Base-by-base conservation (phyloP, 2,113 vertebrate species). In the Pelecanus crispus region DNA sequence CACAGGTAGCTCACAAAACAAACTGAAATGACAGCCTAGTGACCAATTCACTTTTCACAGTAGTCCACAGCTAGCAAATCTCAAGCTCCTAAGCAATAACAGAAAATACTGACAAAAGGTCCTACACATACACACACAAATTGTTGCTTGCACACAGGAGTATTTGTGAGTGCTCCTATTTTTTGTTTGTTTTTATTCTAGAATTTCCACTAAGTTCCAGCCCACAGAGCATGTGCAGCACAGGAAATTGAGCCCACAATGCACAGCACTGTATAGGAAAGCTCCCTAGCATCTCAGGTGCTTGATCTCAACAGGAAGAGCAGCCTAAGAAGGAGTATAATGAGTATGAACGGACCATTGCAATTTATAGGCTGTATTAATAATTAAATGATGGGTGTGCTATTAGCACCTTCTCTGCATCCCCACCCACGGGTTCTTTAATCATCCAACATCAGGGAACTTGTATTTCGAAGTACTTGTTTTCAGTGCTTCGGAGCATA, bases 361-460 rank as follows among this genome's bases (percentile, higher is more conserved):
- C 40, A 82, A 90, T 95, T 88, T 94, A 91, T 86, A 88, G 77
- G 52, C 63, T 50, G 21, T 36, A 93, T 90, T 82, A 90, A 89
- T 94, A 88, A 94, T 92, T 94, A 91, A 95, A 85, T 86, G 80
- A 80, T 62, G 40, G 36, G 49, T 63, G 71, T 52, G 56, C 67
- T 88, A 88, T 77, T 91, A 84, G 72, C 66, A 88, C 73, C 68
- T 86, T 92, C 74, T 67, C 62, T 66, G 15, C 52, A 53, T 55
- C 49, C 79, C 28, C 83, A 92, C 80, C 77, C 56, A 85, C 11
- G 5, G 85, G 11, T 95, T 87, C 71, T 63, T 92, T 92, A 95
- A 93, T 83, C 58, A 81, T 36, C 26, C 63, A 63, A 2, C 50
- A 71, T 26, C n/a, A 82, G 25, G 40, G 11, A 82, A 86, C 58